phyloP scores from a whole-genome alignment of 2,797 vertebrate species.

The Morus bassanus region DNA sequence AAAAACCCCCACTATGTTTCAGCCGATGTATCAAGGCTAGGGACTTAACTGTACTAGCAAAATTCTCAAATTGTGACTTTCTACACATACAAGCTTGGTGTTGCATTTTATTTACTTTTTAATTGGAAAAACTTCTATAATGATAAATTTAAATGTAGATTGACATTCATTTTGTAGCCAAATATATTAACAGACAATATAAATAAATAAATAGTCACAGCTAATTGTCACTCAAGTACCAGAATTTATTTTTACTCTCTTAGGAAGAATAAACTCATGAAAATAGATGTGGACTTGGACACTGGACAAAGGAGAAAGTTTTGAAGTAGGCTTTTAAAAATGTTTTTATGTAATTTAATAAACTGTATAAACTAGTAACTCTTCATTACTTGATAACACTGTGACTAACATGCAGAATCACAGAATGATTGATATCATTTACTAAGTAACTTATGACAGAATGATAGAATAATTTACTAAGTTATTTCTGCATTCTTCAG shows the following conservation, averaged over 20 bases:
- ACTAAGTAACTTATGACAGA: no score
- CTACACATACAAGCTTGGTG: background rate
- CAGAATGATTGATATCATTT: no score
- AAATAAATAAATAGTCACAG: background rate
- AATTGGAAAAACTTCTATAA: background rate
- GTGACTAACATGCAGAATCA: background rate
- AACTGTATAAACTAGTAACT: background rate
- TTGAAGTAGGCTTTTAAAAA: background rate
- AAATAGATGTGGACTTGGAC: background rate
- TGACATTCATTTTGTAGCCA: background rate
- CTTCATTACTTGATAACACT: background rate
- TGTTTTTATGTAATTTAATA: background rate
- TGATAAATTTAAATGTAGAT: background rate
- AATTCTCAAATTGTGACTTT: background rate
- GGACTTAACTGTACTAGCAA: background rate
- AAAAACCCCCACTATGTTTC: background rate
- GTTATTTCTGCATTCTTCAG: background rate
- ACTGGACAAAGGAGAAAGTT: constrained; percentile 39
- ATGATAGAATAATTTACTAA: background rate
- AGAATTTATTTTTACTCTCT: background rate
- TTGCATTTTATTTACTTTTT: background rate
- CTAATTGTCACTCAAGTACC: background rate
- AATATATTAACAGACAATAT: background rate
- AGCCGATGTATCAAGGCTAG: background rate
- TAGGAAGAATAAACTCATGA: constrained; percentile 2